Evolutionary conservation across 2,797 vertebrate species (phyloP).

Genomic region (Nothura maculosa): DNA sequence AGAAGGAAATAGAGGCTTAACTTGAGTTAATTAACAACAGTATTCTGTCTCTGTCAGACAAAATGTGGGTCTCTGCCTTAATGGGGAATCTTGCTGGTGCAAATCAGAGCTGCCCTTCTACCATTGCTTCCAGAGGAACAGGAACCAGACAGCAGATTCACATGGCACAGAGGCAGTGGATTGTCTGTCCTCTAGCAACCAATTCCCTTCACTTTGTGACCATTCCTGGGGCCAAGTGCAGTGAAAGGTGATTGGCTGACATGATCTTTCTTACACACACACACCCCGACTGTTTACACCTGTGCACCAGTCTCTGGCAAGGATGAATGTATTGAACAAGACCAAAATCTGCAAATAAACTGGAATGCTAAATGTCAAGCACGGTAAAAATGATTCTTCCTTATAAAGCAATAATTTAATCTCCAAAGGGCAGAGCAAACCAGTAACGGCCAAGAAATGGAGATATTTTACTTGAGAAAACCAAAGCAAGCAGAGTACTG

Average conservation of each 20-base stretch:
- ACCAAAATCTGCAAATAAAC: background rate
- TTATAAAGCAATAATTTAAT: background rate
- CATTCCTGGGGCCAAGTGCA: background rate
- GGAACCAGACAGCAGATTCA: background rate
- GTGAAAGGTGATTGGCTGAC: background rate
- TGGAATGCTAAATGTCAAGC: background rate
- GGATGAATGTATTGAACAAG: background rate
- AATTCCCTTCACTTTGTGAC: background rate
- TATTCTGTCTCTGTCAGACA: background rate
- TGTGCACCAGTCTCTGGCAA: background rate
- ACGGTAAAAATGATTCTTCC: background rate
- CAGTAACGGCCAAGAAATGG: background rate
- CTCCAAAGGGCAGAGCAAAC: background rate
- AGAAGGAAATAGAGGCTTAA: background rate
- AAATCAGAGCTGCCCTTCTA: background rate
- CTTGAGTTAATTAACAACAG: background rate
- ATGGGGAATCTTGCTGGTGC: rapidly evolving
- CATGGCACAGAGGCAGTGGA: rapidly evolving
- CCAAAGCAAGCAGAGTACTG: background rate
- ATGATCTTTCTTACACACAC: background rate
- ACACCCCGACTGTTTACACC: background rate
- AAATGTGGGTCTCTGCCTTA: background rate
- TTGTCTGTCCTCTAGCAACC: background rate
- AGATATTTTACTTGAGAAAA: background rate
- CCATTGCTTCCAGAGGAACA: background rate